These are phyloP conservation scores for Enteromius treurensis DNA, from an alignment of 2,797 vertebrate genomes.

Conservation along the genomic window DNA sequence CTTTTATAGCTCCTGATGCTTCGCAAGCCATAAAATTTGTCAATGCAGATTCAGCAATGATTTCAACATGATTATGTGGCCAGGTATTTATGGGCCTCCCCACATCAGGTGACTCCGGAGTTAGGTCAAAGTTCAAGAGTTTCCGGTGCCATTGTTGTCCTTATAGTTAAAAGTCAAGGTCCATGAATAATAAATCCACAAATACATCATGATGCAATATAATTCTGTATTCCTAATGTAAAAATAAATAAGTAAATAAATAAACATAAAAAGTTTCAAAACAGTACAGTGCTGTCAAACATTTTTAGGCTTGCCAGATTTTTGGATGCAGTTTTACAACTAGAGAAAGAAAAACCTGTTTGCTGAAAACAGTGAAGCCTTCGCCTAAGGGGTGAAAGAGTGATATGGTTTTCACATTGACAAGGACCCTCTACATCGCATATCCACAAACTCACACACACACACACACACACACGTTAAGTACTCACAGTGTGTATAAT, in stretches of 20 bases:
- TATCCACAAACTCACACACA: not conserved
- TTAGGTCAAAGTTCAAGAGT: slow-evolving; percentile 16
- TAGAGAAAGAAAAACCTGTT: slow-evolving; percentile 67
- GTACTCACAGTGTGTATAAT: slow-evolving; percentile 44
- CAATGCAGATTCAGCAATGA: slow-evolving; percentile 27
- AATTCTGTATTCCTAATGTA: not conserved
- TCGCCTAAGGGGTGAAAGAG: slow-evolving; percentile 67
- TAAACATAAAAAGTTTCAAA: not conserved
- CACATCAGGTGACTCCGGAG: slow-evolving; percentile 9
- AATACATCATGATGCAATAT: not conserved
- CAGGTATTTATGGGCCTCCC: slow-evolving; percentile 20
- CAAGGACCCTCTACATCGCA: slow-evolving; percentile 35
- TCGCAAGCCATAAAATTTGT: slow-evolving; percentile 12
- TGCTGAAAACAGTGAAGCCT: slow-evolving; percentile 71
- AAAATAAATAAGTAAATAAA: not conserved
- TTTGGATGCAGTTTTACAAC: slow-evolving; percentile 64
- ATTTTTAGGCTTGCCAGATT: not conserved
- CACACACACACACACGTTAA: not conserved
- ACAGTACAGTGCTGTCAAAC: not conserved
- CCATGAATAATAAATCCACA: not conserved
- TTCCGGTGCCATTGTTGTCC: not conserved
- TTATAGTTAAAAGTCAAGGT: not conserved
- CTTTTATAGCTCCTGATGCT: slow-evolving; percentile 40
- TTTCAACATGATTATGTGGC: slow-evolving; percentile 18
- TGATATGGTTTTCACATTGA: slow-evolving; percentile 56